Base-by-base conservation (phyloP, 2,888 invertebrate species). In the Polyploca ridens region DNA sequence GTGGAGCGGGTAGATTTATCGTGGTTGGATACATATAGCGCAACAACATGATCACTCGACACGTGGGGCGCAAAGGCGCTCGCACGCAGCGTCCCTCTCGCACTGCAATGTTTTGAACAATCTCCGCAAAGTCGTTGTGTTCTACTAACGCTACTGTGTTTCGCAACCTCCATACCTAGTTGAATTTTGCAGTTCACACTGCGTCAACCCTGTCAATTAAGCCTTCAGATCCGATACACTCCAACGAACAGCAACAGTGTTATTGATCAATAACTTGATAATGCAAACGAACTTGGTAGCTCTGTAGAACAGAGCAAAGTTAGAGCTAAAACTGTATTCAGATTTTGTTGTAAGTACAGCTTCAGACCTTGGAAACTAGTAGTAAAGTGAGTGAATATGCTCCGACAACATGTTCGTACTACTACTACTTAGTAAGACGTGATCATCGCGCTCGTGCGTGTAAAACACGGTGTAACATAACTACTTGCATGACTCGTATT, bases 21-120 rank as follows among this genome's bases (percentile, higher is more conserved):
- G 78, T 71, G 67, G 71, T 64, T 73, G 79, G 76, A 81, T 84
- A 86, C 83, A 83, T 84, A 86, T 83, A 83, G 79, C 74, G 83
- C 78, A 81, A 86, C 83, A 84, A 85, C 82, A 86, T 84, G 82
- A 84, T 81, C 71, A 75, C 69, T 73, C 65, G 78, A 80, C 87
- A 88, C 84, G 86, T 88, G 85, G 85, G 79, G 72, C 67, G 75
- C 69, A 67, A 68, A 75, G 68, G 68, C 72, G 63, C 66, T 66
- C 68, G 71, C 74, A 66, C 63, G 69, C 69, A 69, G 73, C 76
- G 68, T 86, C 85, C 75, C 84, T 68, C 77, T 84, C 82, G 69
- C 87, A 76, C 80, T 66, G 63, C 64, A 71, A 73, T 69, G 74
- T 74, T 78, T 77, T 67, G 71, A 71, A 77, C 79, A 78, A 77